Conservation (phyloP, 2,797 vertebrate species). For the Pipistrellus nathusii region DNA sequence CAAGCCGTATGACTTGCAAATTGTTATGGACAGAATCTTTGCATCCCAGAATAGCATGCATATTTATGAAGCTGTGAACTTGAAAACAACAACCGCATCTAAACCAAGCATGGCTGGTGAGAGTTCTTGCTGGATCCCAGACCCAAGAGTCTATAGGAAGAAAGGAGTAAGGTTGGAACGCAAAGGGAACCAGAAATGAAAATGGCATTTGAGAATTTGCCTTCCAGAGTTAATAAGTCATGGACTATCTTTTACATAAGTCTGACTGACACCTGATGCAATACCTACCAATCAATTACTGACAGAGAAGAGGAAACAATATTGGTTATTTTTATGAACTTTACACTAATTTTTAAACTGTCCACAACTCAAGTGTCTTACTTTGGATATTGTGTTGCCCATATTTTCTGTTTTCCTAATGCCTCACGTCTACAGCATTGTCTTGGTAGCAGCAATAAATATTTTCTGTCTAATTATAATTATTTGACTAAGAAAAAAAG, state of each 20-base stretch:
- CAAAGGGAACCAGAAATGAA: conserved; percentile 7
- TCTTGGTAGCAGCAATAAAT: conserved; percentile 20
- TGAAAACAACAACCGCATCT: conserved; percentile 65
- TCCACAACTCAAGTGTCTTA: background rate
- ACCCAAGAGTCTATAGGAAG: background rate
- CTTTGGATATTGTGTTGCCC: background rate
- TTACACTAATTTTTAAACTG: conserved; percentile 2
- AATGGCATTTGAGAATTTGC: background rate
- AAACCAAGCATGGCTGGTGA: conserved; percentile 30
- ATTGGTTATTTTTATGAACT: conserved; percentile 32
- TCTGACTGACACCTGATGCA: background rate
- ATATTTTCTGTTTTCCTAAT: conserved; percentile 17
- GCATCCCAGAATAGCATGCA: conserved; percentile 61
- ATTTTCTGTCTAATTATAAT: conserved; percentile 64
- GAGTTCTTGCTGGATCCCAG: background rate
- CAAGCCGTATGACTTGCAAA: background rate
- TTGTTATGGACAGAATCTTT: conserved; percentile 54
- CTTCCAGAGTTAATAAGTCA: background rate
- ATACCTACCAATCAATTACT: conserved; percentile 6
- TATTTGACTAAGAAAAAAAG: conserved; percentile 58
- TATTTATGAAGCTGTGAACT: conserved; percentile 68
- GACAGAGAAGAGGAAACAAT: background rate
- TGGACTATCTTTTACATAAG: background rate
- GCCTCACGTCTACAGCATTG: background rate
- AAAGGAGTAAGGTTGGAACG: background rate